Conservation (phyloP, 2,113 vertebrate species). For the Melanocharis versteri region DNA sequence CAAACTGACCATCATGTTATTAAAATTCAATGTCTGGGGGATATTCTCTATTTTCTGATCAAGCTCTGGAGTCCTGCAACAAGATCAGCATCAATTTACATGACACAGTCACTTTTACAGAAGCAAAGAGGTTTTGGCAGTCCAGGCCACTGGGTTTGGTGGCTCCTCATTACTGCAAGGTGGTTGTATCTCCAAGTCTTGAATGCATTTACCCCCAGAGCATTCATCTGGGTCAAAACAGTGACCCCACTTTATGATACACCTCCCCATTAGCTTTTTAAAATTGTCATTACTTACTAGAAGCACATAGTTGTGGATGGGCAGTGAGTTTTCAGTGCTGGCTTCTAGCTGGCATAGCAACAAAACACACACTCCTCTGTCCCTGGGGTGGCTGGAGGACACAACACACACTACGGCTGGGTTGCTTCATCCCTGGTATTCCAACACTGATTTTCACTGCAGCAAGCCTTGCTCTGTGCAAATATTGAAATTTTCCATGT, state of each 20-base stretch:
- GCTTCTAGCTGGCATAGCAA: background rate
- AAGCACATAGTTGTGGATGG: background rate
- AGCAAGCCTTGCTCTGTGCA: background rate
- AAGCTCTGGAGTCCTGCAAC: background rate
- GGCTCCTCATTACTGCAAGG: background rate
- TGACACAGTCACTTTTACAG: background rate
- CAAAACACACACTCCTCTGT: background rate
- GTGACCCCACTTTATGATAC: background rate
- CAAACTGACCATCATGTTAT: background rate
- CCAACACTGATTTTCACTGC: background rate
- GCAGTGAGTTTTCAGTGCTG: background rate
- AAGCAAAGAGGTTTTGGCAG: background rate
- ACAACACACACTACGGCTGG: background rate
- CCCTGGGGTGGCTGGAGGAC: background rate
- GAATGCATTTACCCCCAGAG: background rate
- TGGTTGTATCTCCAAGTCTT: background rate
- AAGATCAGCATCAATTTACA: background rate
- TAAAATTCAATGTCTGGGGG: background rate
- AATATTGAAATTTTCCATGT: constrained; percentile 37
- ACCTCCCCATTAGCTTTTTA: background rate
- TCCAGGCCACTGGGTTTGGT: background rate
- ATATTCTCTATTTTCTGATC: background rate
- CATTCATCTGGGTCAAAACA: background rate
- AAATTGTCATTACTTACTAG: background rate
- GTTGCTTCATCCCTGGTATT: background rate